Percentiles rank a stretch among this genome's conserved stretches.
Conservation (phyloP, 2,797 vertebrate species). For the Oreortyx pictus region DNA sequence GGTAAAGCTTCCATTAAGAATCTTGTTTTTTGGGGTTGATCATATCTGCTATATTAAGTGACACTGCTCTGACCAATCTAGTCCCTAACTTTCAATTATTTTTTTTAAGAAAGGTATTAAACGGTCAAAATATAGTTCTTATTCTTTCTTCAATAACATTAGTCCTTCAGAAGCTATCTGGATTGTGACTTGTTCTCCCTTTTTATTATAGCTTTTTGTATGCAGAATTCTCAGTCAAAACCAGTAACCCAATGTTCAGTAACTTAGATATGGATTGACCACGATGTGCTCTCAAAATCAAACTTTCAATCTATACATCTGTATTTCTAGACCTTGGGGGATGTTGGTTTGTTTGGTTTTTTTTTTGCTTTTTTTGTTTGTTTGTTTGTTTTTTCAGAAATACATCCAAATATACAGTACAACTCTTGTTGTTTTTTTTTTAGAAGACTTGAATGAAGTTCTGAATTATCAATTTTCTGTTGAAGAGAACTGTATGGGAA, state of each 20-base stretch:
- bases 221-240: background rate
- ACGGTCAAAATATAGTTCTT: background rate
- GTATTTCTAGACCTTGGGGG: background rate
- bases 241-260: background rate
- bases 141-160: background rate
- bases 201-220: background rate
- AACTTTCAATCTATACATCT: background rate
- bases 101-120: background rate
- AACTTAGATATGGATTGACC: background rate
- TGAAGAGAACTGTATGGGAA: background rate
- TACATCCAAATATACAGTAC: background rate
- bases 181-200: background rate
- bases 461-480: background rate
- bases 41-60: background rate
- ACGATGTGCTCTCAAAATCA: background rate
- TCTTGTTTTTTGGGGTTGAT: conserved; percentile 11
- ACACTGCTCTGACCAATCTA: background rate
- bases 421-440: background rate
- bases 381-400: background rate
- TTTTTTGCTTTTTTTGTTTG: too few relatives aligned
- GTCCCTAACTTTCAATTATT: background rate
- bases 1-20: conserved; percentile 8
- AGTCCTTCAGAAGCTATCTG: background rate
- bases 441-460: background rate
- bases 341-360: too few relatives aligned